These are phyloP conservation scores for Trichomalopsis sarcophagae DNA, from an alignment of 1,140 invertebrate genomes.

Conservation along the genomic window DNA sequence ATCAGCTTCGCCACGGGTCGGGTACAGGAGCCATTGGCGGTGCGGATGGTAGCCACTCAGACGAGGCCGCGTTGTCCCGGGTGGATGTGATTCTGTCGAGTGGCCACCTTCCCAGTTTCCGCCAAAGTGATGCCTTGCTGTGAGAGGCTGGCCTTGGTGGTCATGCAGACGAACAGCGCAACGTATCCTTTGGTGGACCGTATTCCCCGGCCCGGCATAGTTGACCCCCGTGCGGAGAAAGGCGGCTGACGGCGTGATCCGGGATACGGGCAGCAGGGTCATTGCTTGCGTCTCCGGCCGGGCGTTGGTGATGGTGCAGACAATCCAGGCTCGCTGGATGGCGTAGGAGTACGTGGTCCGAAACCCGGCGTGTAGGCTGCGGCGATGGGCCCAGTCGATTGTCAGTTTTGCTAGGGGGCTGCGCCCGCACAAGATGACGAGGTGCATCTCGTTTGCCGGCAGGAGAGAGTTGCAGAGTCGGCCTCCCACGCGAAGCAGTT, in stretches of 20 bases:
- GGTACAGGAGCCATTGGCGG: not conserved
- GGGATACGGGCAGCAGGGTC: slow-evolving; percentile 55
- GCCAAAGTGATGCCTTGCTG: not conserved
- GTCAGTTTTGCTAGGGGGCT: not conserved
- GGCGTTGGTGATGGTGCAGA: not conserved
- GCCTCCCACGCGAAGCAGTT: too few relatives aligned
- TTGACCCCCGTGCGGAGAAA: slow-evolving; percentile 68
- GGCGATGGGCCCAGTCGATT: not conserved
- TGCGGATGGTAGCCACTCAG: not conserved
- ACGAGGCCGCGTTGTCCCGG: not conserved
- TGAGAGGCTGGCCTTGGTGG: not conserved
- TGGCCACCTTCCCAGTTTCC: slow-evolving; percentile 12
- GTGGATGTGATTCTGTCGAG: not conserved
- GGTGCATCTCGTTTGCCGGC: not conserved
- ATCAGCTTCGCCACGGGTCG: not conserved
- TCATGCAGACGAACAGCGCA: not conserved
- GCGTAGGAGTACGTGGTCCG: not conserved
- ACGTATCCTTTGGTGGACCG: not conserved
- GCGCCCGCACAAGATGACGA: not conserved
- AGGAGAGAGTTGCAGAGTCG: too few relatives aligned
- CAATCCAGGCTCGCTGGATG: slow-evolving; percentile 6
- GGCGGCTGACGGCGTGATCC: slow-evolving; percentile 58
- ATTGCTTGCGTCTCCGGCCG: slow-evolving; percentile 54
- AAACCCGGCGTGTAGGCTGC: not conserved
- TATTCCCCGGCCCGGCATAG: slow-evolving; percentile 61